These are phyloP conservation scores for Callospermophilus lateralis DNA, from an alignment of 2,113 vertebrate genomes.

Conservation along the genomic window DNA sequence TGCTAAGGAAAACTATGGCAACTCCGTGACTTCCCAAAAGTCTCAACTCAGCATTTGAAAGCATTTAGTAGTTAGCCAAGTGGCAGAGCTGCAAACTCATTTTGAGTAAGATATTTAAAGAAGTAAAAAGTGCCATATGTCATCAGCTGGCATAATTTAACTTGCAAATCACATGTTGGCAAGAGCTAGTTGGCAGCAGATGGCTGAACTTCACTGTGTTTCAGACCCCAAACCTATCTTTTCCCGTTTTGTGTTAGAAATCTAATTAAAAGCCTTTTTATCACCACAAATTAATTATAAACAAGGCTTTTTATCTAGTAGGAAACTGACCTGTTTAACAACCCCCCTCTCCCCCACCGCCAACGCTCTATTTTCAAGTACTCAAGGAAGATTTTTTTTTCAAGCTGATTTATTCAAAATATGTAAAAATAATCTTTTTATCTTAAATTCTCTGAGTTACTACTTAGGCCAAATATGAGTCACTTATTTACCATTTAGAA, in stretches of 20 bases:
- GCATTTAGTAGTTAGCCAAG: conserved; percentile 72
- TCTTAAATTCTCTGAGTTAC: neutral
- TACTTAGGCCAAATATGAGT: neutral
- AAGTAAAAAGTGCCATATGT: conserved; percentile 63
- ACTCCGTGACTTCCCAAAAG: conserved; percentile 68
- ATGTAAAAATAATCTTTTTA: neutral
- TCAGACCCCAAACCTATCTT: conserved; percentile 63
- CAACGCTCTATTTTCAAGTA: neutral
- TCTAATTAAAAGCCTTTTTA: conserved; percentile 80
- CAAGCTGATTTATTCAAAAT: neutral
- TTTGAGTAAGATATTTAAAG: conserved; percentile 78
- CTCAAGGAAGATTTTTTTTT: conserved; percentile 4
- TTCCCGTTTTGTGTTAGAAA: conserved; percentile 71
- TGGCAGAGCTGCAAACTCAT: conserved; percentile 67
- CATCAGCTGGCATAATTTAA: conserved; percentile 69
- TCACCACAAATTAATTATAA: conserved; percentile 75
- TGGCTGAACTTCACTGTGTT: conserved; percentile 68
- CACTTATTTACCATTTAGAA: conserved; percentile 31
- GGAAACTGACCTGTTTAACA: conserved; percentile 65
- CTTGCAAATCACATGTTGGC: conserved; percentile 69
- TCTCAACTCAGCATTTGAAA: conserved; percentile 74
- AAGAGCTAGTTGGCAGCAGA: conserved; percentile 64
- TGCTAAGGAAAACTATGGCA: conserved; percentile 68
- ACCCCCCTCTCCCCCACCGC: neutral
- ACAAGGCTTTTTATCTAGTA: conserved; percentile 55